A percentile compares a stretch with the other conserved stretches of the same genome.
Conservation (phyloP, 2,888 invertebrate genomes). For the Limenitis camilla region DNA sequence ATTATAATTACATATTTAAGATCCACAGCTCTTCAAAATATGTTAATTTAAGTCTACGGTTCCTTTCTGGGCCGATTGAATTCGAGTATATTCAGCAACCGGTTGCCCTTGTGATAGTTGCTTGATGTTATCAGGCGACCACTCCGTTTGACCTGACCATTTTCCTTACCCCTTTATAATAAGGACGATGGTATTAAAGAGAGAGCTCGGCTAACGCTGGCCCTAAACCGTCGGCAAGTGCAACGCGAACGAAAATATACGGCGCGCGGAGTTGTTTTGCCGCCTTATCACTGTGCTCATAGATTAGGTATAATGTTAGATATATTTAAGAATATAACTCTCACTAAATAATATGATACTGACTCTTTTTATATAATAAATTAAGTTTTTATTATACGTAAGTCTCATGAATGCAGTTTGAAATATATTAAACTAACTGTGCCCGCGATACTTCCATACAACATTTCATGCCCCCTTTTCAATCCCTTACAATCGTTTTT, state of each 20-base stretch:
- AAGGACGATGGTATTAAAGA: slow-evolving; percentile 40
- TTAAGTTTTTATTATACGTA: too few relatives aligned
- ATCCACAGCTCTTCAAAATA: slow-evolving; percentile 8
- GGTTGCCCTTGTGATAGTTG: slow-evolving; percentile 75
- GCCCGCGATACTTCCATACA: too few relatives aligned
- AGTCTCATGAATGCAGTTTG: too few relatives aligned
- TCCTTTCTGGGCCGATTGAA: slow-evolving; percentile 48
- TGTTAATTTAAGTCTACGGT: slow-evolving; percentile 27
- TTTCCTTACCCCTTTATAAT: slow-evolving; percentile 30
- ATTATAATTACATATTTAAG: too few relatives aligned
- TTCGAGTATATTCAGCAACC: slow-evolving; percentile 69
- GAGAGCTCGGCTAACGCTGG: slow-evolving; percentile 50
- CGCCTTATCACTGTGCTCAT: slow-evolving; percentile 67
- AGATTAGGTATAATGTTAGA: slow-evolving; percentile 32
- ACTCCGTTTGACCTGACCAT: slow-evolving; percentile 37
- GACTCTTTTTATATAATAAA: too few relatives aligned
- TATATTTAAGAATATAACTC: neutral
- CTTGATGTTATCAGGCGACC: slow-evolving; percentile 67
- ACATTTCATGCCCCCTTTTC: too few relatives aligned
- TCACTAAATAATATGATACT: too few relatives aligned
- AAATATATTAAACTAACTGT: too few relatives aligned
- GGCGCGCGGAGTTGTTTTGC: slow-evolving; percentile 71
- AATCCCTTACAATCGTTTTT: too few relatives aligned
- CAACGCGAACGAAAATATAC: slow-evolving; percentile 74
- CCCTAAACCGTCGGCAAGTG: slow-evolving; percentile 66